Conservation (phyloP, 2,797 vertebrate species). For the Chiroxiphia lanceolata region DNA sequence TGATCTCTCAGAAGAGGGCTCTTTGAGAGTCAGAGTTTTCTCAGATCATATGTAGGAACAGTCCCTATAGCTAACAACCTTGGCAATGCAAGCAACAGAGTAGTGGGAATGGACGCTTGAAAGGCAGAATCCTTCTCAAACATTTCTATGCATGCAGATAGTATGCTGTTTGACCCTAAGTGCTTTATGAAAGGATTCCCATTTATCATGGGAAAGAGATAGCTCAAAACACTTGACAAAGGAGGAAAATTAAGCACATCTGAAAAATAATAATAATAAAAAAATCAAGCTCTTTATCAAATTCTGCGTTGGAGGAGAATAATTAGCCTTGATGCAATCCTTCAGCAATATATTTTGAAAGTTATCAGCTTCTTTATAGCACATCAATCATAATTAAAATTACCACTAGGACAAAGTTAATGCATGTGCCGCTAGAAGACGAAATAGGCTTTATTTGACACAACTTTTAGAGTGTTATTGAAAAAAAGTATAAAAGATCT, state of each 20-base stretch:
- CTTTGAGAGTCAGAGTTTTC: not conserved
- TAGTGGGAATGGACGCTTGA: not conserved
- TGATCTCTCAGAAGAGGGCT: not conserved
- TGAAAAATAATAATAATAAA: not conserved
- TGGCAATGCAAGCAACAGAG: not conserved
- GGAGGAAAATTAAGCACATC: not conserved
- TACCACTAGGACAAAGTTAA: not conserved
- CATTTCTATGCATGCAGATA: not conserved
- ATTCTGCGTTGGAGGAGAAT: not conserved
- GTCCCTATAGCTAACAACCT: not conserved
- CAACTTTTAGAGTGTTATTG: not conserved
- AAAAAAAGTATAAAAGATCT: not conserved
- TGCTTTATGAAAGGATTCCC: not conserved
- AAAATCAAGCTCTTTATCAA: not conserved
- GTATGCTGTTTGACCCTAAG: not conserved
- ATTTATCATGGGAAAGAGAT: not conserved
- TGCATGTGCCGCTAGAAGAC: not conserved
- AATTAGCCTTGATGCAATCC: not conserved
- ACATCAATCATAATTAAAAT: not conserved
- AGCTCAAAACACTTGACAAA: not conserved
- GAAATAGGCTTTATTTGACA: not conserved
- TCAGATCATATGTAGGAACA: not conserved
- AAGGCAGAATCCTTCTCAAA: not conserved
- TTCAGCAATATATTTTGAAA: not conserved
- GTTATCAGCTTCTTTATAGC: not conserved